phyloP scores from a whole-genome alignment of 2,797 vertebrate genomes.

The Rhinophrynus dorsalis region DNA sequence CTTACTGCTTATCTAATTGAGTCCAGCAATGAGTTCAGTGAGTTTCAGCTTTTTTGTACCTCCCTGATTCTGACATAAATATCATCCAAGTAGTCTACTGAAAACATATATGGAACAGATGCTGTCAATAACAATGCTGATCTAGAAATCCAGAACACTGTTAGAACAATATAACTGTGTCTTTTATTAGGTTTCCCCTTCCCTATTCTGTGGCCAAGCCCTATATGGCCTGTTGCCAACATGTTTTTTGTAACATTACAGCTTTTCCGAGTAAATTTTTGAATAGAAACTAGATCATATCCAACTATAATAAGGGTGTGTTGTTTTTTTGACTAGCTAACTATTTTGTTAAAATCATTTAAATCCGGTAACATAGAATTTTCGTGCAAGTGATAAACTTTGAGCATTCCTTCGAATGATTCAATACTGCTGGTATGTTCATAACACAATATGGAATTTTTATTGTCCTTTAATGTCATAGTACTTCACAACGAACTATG shows the following conservation, averaged over 20 bases:
- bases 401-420: constrained; percentile 12
- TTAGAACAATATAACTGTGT: not conserved
- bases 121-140: not conserved
- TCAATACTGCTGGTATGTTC: constrained; percentile 34
- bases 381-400: not conserved
- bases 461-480: constrained; percentile 28
- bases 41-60: constrained; percentile 16
- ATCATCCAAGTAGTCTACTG: not conserved
- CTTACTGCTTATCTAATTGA: not conserved
- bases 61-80: too few species aligned
- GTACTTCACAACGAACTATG: constrained; percentile 1
- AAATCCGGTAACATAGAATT: too few species aligned
- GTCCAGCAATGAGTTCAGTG: not conserved
- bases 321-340: not conserved
- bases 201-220: not conserved
- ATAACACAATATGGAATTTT: constrained; percentile 30
- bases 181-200: not conserved
- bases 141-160: not conserved
- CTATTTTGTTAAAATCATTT: not conserved
- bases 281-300: too few species aligned
- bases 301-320: too few species aligned
- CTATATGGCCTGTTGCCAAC: not conserved
- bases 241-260: not conserved
- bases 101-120: not conserved
- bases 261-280: too few species aligned